Percentiles rank a stretch among this genome's conserved stretches.
phyloP scores from a whole-genome alignment of 2,113 vertebrate genomes.

The Albula goreensis region DNA sequence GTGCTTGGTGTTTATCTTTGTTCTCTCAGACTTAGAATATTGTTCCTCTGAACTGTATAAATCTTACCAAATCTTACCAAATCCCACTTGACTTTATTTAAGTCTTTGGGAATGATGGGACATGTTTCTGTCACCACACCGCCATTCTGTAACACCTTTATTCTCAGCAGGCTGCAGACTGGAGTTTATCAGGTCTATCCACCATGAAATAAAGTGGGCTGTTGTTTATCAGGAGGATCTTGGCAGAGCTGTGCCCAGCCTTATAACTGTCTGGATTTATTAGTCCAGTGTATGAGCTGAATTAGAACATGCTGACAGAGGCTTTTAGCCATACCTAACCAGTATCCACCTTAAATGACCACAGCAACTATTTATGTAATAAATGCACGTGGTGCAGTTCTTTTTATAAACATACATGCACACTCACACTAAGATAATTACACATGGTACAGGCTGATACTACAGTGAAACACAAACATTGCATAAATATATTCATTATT shows the following conservation, averaged over 20 bases:
- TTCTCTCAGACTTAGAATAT: not conserved
- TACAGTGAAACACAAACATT: not conserved
- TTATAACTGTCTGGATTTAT: slow-evolving; percentile 53
- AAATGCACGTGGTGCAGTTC: not conserved
- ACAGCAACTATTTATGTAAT: slow-evolving; percentile 35
- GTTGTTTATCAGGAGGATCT: slow-evolving; percentile 55
- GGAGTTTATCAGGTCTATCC: slow-evolving; percentile 32
- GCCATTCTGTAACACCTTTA: not conserved
- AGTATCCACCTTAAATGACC: not conserved
- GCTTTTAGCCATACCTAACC: slow-evolving; percentile 35
- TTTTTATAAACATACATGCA: not conserved
- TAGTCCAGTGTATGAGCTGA: slow-evolving; percentile 48
- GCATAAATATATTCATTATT: not conserved
- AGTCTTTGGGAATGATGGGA: not conserved
- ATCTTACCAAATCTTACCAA: not conserved
- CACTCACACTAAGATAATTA: not conserved
- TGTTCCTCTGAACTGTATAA: not conserved
- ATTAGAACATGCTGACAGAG: slow-evolving; percentile 57
- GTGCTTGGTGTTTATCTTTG: not conserved
- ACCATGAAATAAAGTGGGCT: slow-evolving; percentile 55
- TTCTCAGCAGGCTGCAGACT: not conserved
- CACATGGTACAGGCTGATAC: not conserved
- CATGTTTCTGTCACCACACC: not conserved
- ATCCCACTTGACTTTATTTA: not conserved
- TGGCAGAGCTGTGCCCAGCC: slow-evolving; percentile 51